Conservation (phyloP, 2,888 invertebrate species). For the Caprella mutica region DNA sequence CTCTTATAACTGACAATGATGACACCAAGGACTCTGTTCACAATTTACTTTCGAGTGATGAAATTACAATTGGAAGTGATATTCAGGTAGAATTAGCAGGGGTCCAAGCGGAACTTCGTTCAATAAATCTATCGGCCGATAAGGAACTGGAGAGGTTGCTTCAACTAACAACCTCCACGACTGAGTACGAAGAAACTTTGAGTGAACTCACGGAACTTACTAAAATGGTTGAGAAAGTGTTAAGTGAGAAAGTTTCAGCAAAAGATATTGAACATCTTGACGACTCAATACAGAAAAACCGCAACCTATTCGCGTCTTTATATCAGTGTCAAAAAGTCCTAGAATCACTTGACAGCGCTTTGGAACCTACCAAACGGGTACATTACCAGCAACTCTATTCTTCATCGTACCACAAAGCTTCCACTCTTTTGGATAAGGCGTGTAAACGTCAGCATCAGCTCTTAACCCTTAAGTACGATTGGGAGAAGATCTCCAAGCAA, state of each 20-base stretch:
- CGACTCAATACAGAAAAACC: slow-evolving; percentile 77
- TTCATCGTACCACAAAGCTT: slow-evolving; percentile 28
- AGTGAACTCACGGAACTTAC: slow-evolving; percentile 77
- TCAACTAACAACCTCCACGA: slow-evolving; percentile 61
- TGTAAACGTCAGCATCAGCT: slow-evolving; percentile 30
- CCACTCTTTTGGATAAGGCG: slow-evolving; percentile 28
- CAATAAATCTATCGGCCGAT: slow-evolving; percentile 41
- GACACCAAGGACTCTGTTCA: slow-evolving; percentile 20
- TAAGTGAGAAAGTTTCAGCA: slow-evolving; percentile 64
- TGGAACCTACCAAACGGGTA: slow-evolving; percentile 28
- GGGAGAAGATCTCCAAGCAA: slow-evolving; percentile 25
- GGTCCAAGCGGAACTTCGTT: slow-evolving; percentile 26
- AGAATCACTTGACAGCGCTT: slow-evolving; percentile 49
- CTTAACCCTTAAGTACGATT: slow-evolving; percentile 23
- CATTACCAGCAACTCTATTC: slow-evolving; percentile 33
- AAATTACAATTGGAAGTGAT: slow-evolving; percentile 56
- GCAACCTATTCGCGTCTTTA: slow-evolving; percentile 76
- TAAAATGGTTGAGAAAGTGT: slow-evolving; percentile 65
- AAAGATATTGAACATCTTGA: slow-evolving; percentile 66
- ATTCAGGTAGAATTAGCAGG: slow-evolving; percentile 49
- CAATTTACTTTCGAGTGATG: slow-evolving; percentile 46
- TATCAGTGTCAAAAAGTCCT: slow-evolving; percentile 73
- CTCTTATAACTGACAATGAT: slow-evolving; percentile 22
- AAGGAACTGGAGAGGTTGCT: slow-evolving; percentile 63
- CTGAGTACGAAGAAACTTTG: slow-evolving; percentile 77